Base-by-base conservation (phyloP, 2,888 invertebrate genomes). In the Drosophila siamana region DNA sequence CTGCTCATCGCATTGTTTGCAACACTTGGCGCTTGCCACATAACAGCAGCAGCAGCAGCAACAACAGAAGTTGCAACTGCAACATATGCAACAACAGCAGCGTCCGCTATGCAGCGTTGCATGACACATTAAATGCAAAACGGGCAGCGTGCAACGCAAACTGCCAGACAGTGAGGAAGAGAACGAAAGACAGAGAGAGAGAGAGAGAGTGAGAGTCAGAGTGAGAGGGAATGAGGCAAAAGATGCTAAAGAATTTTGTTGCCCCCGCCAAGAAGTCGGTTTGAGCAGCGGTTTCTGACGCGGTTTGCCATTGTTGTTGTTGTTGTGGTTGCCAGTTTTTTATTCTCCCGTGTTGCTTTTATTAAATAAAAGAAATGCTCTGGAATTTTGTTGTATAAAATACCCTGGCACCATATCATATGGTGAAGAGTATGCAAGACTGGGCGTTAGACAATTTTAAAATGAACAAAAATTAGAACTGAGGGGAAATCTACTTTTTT, bases 11-110 rank as follows among this genome's bases (percentile, higher is more conserved):
- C 70, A 75, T 84, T 88, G 85, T 80, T 80, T 86, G 89, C 89
- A 86, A 86, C 81, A 88, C 83, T 88, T 88, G 89, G 87, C 87
- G 88, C 88, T 86, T 88, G 87, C 88, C 88, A 83, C 88, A 83
- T 88, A 83, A 86, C 82, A 88, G 82, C 83, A 70, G 43, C 79
- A 70, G 50, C 70, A 51, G 54, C 46, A 50, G 40, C 59, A 44
- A 24, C 84, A 81, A 64, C 78, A 78, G 74, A 84, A 86, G 75
- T 85, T 83, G 84, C 82, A 88, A 86, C 77, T 86, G 83, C 83
- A 83, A 77, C 88, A 86, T 88, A 86, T 83, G 83, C 86, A 82
- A 79, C 74, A 60, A 26, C 71, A 38, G 52, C 65, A 63, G 69
- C 76, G 69, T 74, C 80, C 69, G 80, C 87, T 74, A 88, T 83